Evolutionary conservation across 2,113 vertebrate genomes (phyloP), one percentile per base, ranked within the genome.

Genomic region (Hippopotamus amphibius): DNA sequence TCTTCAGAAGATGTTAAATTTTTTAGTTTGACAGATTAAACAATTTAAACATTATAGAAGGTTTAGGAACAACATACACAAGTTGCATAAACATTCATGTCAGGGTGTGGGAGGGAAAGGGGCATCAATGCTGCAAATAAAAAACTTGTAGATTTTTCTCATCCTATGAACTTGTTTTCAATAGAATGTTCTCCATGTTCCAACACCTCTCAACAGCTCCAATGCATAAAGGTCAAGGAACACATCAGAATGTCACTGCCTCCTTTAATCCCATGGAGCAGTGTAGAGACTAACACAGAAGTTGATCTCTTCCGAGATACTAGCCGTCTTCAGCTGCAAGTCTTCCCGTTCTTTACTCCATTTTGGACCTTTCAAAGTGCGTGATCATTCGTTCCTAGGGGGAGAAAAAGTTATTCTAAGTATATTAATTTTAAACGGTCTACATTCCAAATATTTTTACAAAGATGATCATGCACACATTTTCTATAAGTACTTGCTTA

Each of bases 321-420:
- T 55, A 96, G 93, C 95, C 94, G 96, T 66, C 74, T 89, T 95
- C 84, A 82, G 77, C 14, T 74, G 74, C 33, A 48, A 37, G 65
- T 66, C 33, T 43, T 97, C 77, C 95, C 85, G 84, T 96, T 90
- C 94, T 97, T 99, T 97, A 99, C 96, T 99, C 99, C 99, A 99
- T 99, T 98, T 99, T 99, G 80, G 99, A 99, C 71, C 99, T 99
- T 98, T 99, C 99, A 1, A 99, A 99, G 93, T 99, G 99, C 80
- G 99, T 99, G 84, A 99, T 99, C 99, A 99, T 99, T 98, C 99
- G 98, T 98, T 99, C 99, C 99, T 99, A 77, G 6, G 96, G 97
- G 65, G 96, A 1, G 96, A 97, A 22, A 96, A 88, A 94, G 30
- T 93, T 57, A 79, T 80, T 74, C 19, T 93, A 88, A 85, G 83